These are phyloP conservation scores for Saxidomus purpurata DNA, from an alignment of 1,140 invertebrate genomes.

Conservation along the genomic window DNA sequence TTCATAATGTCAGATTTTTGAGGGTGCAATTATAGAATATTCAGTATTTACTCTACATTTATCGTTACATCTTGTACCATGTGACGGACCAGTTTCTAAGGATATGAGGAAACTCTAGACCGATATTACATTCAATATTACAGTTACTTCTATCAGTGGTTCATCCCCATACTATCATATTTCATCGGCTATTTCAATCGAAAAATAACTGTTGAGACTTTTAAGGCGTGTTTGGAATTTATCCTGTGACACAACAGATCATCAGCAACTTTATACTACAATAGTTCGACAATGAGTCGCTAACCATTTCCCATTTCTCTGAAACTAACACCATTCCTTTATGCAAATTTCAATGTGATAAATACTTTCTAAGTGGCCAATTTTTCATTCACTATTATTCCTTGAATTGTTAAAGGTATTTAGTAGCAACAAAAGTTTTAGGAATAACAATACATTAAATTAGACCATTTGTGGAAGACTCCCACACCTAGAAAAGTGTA, in stretches of 20 bases:
- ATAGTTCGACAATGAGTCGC: not conserved
- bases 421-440: not conserved
- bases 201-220: not conserved
- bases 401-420: constrained; percentile 25
- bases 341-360: constrained; percentile 40
- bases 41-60: too few species aligned
- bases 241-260: not conserved
- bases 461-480: not conserved
- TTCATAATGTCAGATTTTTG: too few species aligned
- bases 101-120: too few species aligned
- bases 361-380: constrained; percentile 13
- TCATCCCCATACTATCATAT: not conserved
- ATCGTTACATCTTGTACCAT: too few species aligned
- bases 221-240: constrained; percentile 27
- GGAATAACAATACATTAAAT: not conserved
- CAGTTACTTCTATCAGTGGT: too few species aligned
- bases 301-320: constrained; percentile 1
- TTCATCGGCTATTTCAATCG: not conserved
- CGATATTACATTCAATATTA: too few species aligned
- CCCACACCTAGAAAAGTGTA: constrained; percentile 11
- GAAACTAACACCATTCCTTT: constrained; percentile 23
- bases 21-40: too few species aligned
- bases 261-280: not conserved
- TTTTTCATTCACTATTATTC: constrained; percentile 47
- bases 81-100: too few species aligned